Evolutionary conservation across 2,888 invertebrate genomes (phyloP), one percentile per base, ranked within the genome.

Genomic region (Elysia crispata): DNA sequence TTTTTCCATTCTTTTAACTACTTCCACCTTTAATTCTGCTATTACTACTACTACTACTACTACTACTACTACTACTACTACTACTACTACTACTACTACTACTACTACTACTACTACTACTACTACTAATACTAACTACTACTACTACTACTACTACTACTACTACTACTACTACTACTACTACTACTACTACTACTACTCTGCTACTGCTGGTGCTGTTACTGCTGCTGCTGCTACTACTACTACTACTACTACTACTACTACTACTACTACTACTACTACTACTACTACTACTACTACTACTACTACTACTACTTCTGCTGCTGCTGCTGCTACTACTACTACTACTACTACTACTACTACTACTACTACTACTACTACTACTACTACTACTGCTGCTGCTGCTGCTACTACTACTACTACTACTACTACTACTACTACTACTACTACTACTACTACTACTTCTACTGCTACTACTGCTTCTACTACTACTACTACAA

Each of bases 41-140:
- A 60, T 15, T 60, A 60, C 60, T 60, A 60, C 60, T 60, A 60
- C 60, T 60, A 60, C 60, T 60, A 60, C 60, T 60, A 60, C 60
- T 60, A 60, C 60, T 60, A 60, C 60, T 60, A 60, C 60, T 60
- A 60, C 60, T 60, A 60, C 60, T 60, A 60, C 60, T 60, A 60
- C 60, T 60, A 60, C 60, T 60, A 60, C 60, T 60, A 60, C 60
- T 60, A 60, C 60, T 60, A 60, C 60, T 60, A 60, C 60, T 60
- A 60, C 60, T 60, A 60, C 60, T 60, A 60, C 60, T 60, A 60
- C 60, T 60, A 60, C 60, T 60, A 60, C 60, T 60, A 60, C 60
- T 60, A 60, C 60, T 60, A 60, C 60, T 60, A 60, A 5, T 60
- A 60, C 60, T 60, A 60, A 60, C 60, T 60, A 60, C 60, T 60